Percentiles rank a stretch among this genome's conserved stretches.
These are phyloP conservation scores for Lontra canadensis DNA, from an alignment of 2,113 vertebrate species.

Conservation along the genomic window DNA sequence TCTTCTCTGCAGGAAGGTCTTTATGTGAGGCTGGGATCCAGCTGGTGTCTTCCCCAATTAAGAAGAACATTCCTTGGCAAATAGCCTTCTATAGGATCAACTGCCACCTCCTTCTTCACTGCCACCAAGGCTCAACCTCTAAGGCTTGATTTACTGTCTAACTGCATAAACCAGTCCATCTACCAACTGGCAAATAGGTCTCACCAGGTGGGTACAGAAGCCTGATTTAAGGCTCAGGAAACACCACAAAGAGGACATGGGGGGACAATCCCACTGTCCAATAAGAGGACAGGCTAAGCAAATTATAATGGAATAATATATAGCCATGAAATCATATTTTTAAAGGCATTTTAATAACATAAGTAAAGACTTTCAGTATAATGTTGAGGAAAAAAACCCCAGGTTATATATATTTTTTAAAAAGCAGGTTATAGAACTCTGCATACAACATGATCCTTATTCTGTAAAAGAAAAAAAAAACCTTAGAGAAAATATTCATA, in stretches of 20 bases:
- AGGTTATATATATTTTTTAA: not conserved
- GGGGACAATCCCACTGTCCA: not conserved
- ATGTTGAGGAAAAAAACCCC: not conserved
- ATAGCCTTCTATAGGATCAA: not conserved
- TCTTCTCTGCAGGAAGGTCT: not conserved
- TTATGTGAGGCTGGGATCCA: not conserved
- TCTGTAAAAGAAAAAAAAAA: conserved; percentile 24
- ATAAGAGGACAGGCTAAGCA: not conserved
- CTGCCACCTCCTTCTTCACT: not conserved
- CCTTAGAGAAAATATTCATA: not conserved
- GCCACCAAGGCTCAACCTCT: not conserved
- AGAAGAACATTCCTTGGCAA: not conserved
- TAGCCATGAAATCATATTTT: not conserved
- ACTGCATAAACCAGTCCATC: not conserved
- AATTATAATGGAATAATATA: not conserved
- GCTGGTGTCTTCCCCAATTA: not conserved
- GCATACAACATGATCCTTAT: not conserved
- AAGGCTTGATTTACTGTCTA: not conserved
- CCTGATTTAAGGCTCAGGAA: not conserved
- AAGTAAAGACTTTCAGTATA: not conserved
- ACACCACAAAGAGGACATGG: not conserved
- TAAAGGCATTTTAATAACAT: conserved; percentile 19
- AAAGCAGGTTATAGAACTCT: conserved; percentile 13
- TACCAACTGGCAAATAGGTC: not conserved
- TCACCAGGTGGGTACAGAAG: not conserved